Percentiles rank a stretch among this genome's conserved stretches.
These are phyloP conservation scores for Thelaira solivaga DNA, from an alignment of 2,888 invertebrate species.

Conservation along the genomic window DNA sequence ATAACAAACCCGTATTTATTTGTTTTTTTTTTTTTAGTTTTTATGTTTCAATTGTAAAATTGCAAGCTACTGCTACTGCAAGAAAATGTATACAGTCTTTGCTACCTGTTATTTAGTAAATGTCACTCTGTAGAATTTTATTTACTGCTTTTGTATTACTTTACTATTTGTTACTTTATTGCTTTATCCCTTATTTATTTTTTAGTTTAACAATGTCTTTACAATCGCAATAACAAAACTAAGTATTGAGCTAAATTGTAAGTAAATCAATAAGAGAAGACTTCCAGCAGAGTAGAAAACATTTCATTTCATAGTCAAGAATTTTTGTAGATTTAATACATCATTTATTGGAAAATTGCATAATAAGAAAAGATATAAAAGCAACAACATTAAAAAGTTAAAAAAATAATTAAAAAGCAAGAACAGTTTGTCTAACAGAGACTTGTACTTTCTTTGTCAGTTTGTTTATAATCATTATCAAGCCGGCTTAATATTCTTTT, in stretches of 20 bases:
- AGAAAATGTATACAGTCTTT: slow-evolving; percentile 13
- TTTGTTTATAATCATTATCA: too few relatives aligned
- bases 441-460: too few relatives aligned
- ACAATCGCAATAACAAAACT: slow-evolving; percentile 36
- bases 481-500: too few relatives aligned
- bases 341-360: neutral
- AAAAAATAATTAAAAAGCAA: too few relatives aligned
- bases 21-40: neutral
- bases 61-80: slow-evolving; percentile 52
- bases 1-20: neutral
- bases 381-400: neutral
- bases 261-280: neutral
- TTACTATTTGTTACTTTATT: slow-evolving; percentile 3
- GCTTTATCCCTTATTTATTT: slow-evolving; percentile 25
- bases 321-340: slow-evolving; percentile 5
- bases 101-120: slow-evolving; percentile 25
- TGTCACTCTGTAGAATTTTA: slow-evolving; percentile 45
- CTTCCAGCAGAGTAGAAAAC: neutral
- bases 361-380: neutral
- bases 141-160: slow-evolving; percentile 12
- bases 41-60: slow-evolving; percentile 28
- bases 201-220: slow-evolving; percentile 14
- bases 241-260: slow-evolving; percentile 7
- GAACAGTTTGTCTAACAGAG: too few relatives aligned
- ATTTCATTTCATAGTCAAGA: neutral